A percentile compares a stretch with the other conserved stretches of the same genome.
phyloP scores from a whole-genome alignment of 37 sponge, comb jelly and placozoan species.

The Geodia barretti region DNA sequence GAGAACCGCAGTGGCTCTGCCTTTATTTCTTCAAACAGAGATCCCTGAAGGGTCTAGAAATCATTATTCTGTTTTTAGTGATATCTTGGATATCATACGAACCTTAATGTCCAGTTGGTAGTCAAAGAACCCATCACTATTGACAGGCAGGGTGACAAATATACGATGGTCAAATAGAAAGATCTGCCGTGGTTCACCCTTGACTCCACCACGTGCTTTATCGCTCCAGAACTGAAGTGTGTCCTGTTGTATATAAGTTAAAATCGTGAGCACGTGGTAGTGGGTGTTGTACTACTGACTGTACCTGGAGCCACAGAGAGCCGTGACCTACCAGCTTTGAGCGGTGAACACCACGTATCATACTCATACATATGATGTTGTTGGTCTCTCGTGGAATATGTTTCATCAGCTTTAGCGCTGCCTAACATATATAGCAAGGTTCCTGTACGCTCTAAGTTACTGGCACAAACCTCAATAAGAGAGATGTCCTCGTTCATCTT shows the following conservation, averaged over 20 bases:
- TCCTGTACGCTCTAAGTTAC: not conserved
- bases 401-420: constrained; percentile 58
- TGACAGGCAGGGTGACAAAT: constrained; percentile 23
- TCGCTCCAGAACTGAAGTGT: constrained; percentile 38
- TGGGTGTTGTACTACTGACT: no score
- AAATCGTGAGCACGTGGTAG: no score
- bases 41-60: constrained; percentile 9
- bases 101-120: constrained; percentile 45
- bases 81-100: no score
- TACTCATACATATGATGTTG: constrained; percentile 61
- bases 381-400: constrained; percentile 67
- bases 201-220: constrained; percentile 4
- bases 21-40: not conserved
- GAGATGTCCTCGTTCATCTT: not conserved
- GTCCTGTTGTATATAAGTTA: no score
- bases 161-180: constrained; percentile 63
- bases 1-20: constrained; percentile 6
- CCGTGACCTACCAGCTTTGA: constrained; percentile 20
- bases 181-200: constrained; percentile 29
- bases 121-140: constrained; percentile 49
- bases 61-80: not conserved
- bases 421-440: constrained; percentile 1
- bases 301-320: constrained; percentile 37
- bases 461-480: not conserved
- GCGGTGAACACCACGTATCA: constrained; percentile 44